These are phyloP conservation scores for Molossus molossus DNA, from an alignment of 2,797 vertebrate genomes.

Conservation along the genomic window DNA sequence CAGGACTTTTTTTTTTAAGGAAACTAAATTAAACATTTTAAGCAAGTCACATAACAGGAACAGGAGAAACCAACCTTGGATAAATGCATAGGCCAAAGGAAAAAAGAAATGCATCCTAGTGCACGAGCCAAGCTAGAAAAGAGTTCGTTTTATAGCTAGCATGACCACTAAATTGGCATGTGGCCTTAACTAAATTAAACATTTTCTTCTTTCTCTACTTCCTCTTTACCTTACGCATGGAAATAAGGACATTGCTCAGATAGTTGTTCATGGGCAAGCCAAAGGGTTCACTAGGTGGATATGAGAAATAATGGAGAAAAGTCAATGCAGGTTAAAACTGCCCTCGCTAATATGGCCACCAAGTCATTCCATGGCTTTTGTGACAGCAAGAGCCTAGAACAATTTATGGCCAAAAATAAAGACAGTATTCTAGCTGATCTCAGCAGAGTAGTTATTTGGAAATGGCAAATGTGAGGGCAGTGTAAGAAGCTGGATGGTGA, in stretches of 20 bases:
- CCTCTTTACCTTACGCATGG: background rate
- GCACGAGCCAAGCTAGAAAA: background rate
- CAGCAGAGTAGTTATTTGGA: background rate
- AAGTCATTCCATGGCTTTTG: background rate
- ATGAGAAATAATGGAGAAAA: background rate
- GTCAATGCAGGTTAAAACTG: too few relatives aligned
- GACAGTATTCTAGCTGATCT: background rate
- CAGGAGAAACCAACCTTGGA: slow-evolving; percentile 44
- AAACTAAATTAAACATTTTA: slow-evolving; percentile 73
- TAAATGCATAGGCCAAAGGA: background rate
- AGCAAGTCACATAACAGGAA: slow-evolving; percentile 57
- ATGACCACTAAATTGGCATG: background rate
- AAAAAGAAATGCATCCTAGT: background rate
- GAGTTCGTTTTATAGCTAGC: background rate
- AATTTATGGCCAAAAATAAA: background rate
- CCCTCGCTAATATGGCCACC: background rate
- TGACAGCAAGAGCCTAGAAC: background rate
- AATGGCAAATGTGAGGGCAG: background rate
- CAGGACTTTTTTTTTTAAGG: slow-evolving; percentile 23
- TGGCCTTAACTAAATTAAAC: background rate
- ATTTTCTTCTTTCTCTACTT: background rate
- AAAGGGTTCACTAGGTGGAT: background rate
- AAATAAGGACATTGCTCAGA: background rate
- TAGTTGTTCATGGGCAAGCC: background rate
- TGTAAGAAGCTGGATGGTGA: background rate